Conservation (phyloP, 2,797 vertebrate genomes). For the Crypturellus tataupa region DNA sequence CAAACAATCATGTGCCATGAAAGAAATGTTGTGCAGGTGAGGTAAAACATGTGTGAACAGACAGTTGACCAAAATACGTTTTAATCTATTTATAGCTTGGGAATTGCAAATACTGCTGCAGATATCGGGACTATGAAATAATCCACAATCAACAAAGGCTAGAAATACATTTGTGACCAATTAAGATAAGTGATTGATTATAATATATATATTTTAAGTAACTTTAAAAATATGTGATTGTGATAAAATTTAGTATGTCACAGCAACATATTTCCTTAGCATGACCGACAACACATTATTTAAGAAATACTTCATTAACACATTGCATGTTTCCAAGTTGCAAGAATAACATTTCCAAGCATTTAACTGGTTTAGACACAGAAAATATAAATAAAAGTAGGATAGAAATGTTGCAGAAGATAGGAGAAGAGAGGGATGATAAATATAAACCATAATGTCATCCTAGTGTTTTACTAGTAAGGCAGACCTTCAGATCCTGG, state of each 20-base stretch:
- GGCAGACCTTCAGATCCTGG: background rate
- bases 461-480: background rate
- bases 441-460: background rate
- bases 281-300: slow-evolving; percentile 7
- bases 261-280: background rate
- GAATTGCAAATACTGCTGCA: background rate
- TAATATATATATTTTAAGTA: slow-evolving; percentile 19
- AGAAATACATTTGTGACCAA: background rate
- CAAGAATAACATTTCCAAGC: background rate
- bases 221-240: slow-evolving; percentile 23
- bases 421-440: background rate
- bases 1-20: background rate
- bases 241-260: slow-evolving; percentile 30
- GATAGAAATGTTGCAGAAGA: background rate
- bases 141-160: background rate
- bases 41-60: background rate
- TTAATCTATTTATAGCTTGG: background rate
- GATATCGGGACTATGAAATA: background rate
- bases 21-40: background rate
- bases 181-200: background rate
- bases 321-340: background rate
- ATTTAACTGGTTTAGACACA: background rate
- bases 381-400: slow-evolving; percentile 16
- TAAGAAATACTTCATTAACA: background rate
- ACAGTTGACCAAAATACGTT: background rate